Evolutionary conservation across 2,888 invertebrate species (phyloP), one percentile per base, ranked within the genome.

Genomic region (Rhamnusium bicolor): DNA sequence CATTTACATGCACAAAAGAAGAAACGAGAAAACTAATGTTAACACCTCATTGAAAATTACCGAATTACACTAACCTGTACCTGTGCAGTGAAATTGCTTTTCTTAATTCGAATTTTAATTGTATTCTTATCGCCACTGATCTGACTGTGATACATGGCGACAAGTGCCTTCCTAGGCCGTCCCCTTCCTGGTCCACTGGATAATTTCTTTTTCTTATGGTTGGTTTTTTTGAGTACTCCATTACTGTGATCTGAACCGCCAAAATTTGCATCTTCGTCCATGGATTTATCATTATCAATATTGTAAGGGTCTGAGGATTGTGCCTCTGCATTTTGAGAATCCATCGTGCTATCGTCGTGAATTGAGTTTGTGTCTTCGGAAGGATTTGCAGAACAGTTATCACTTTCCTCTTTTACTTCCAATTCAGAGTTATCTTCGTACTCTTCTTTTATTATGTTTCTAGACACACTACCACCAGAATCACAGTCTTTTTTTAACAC

Each of bases 61-160:
- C 12, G 5, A 10, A 46, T 5, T 16, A 19, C 40, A 61, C 65
- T 65, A 53, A 65, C 32, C 53, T 32, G 19, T 73, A 85, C 85
- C 77, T 86, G 86, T 49, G 86, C 79, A 49, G 84, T 84, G 81
- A 84, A 81, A 79, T 86, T 89, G 83, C 92, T 92, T 87, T 92
- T 93, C 85, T 91, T 92, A 81, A 94, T 94, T 84, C 92, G 91
- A 83, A 94, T 91, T 87, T 93, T 93, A 83, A 93, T 92, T 73
- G 91, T 90, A 82, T 92, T 92, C 84, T 92, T 91, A 83, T 92
- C 92, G 80, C 93, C 91, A 71, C 91, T 91, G 63, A 91, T 90
- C 84, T 91, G 91, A 84, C 91, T 91, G 81, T 91, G 91, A 79
- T 91, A 91, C 88, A 91, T 90, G 47, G 90, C 88, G 51, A 89